Base-by-base conservation (phyloP, 2,888 invertebrate genomes). In the Cyclophora punctaria region DNA sequence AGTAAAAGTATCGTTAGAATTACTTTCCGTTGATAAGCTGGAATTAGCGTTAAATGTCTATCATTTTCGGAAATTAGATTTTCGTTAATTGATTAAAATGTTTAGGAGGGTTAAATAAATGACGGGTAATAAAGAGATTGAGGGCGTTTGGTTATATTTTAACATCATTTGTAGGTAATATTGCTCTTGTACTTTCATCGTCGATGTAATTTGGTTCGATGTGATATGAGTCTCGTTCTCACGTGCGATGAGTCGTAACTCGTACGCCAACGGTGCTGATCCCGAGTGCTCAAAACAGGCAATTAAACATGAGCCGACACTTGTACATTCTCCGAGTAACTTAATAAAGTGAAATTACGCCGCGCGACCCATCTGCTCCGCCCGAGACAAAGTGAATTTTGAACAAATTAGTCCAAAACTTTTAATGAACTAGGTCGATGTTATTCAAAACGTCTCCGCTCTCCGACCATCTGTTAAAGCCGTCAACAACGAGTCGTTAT, bases 361-460 rank as follows among this genome's bases (percentile, higher is more conserved):
- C 69, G 78, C 75, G 80, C 76, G 78, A 75, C 80, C 81, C 83
- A 81, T 82, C 83, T 84, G 84, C 75, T 71, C 69, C 73, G 70
- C 60, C 69, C 68, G 70, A 74, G 81, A 80, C 83, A 80, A 82
- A 85, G 82, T 84, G 79, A 82, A 83, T 80, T 82, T 82, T 80
- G 78, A 82, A 81, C 78, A 80, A 83, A 86, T 84, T 83, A 83
- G 77, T 84, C 78, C 64, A 65, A 71, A 80, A 83, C 76, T 84
- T 83, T 61, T 83, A 83, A 83, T 80, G 78, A 82, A 78, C 76
- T 75, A 74, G 53, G 55, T 52, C 53, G 45, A 47, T 56, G 57
- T 74, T 62, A 72, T 71, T 68, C 60, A 58, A 59, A 66, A 66
- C 58, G 61, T 64, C 59, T 57, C 61, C 57, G 59, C 60, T 64